These are phyloP conservation scores for Aegithalos caudatus DNA, from an alignment of 2,113 vertebrate species.

Conservation along the genomic window DNA sequence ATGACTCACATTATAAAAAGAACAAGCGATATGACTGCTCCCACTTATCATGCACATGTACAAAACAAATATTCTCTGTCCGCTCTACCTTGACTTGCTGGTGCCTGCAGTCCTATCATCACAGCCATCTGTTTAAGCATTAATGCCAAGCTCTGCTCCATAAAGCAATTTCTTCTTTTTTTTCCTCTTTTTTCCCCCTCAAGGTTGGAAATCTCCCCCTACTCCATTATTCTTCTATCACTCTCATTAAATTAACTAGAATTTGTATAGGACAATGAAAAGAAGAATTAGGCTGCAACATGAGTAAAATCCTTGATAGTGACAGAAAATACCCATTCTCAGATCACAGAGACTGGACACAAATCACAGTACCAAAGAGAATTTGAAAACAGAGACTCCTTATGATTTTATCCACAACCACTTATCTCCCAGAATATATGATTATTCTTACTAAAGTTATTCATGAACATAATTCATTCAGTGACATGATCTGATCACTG, in stretches of 20 bases:
- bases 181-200: background rate
- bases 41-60: constrained; percentile 64
- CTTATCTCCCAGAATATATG: background rate
- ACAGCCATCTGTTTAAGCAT: constrained; percentile 39
- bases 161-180: background rate
- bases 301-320: background rate
- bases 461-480: background rate
- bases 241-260: background rate
- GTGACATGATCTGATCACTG: background rate
- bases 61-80: constrained; percentile 64
- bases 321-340: background rate
- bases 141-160: constrained; percentile 36
- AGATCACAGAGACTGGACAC: background rate
- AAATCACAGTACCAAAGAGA: background rate
- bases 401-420: background rate
- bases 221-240: background rate
- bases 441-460: background rate
- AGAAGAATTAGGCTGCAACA: background rate
- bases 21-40: constrained; percentile 72
- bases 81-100: constrained; percentile 50
- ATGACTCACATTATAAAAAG: constrained; percentile 79
- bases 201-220: background rate
- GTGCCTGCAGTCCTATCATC: constrained; percentile 47
- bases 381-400: background rate
- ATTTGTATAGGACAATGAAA: background rate